Base-by-base conservation (phyloP, 2,888 invertebrate species). In the Apodemia hepburni region DNA sequence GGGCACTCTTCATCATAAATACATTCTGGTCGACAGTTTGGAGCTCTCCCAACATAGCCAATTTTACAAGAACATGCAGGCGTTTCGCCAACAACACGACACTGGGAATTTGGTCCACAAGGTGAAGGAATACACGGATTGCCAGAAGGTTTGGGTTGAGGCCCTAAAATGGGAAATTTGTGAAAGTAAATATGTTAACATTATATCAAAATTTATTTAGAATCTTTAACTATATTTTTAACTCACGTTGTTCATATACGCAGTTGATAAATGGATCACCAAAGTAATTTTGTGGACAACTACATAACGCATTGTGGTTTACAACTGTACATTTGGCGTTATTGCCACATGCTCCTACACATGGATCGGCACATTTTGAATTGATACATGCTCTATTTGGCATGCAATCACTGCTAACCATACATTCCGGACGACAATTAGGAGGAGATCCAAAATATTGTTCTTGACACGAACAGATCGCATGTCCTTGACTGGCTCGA, bases 1-100 rank as follows among this genome's bases (percentile, higher is more conserved):
- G 96, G 93, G 79, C 98, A 98, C 87, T 97, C 97, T 71, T 95
- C 95, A 74, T 96, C 96, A 72, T 95, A 95, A 57, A 95, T 94
- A 85, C 97, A 97, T 92, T 97, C 96, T 29, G 97, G 97, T 59
- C 97, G 93, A 78, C 97, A 97, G 81, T 96, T 96, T 49, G 97
- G 97, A 57, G 97, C 94, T 75, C 96, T 93, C 60, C 98, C 97
- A 64, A 96, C 92, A 79, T 96, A 97, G 76, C 95, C 95, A 59
- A 94, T 92, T 73, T 95, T 86, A 80, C 97, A 97, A 65, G 96
- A 96, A 79, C 97, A 97, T 57, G 95, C 95, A 27, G 96, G 94
- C 70, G 94, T 95, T 74, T 94, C 94, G 69, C 96, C 95, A 68
- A 95, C 93, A 61, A 94, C 92, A 71, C 95, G 94, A 85, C 97